Evolutionary conservation across 2,113 vertebrate genomes (phyloP), one percentile per base, ranked within the genome.

Genomic region (Nesogale talazaci): DNA sequence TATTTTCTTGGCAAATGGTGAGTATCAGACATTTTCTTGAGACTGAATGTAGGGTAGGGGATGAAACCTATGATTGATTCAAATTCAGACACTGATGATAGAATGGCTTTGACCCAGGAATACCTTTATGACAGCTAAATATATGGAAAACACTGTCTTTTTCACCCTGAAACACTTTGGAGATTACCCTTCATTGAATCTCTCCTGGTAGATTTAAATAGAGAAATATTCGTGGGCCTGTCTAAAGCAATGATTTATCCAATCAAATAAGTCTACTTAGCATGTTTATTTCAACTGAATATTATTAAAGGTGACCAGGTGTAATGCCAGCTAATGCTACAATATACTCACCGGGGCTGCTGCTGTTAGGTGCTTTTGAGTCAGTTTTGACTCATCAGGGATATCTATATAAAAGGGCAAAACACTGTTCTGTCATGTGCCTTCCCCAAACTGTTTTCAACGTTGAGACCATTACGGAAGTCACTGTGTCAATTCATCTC

Each of bases 1-100:
- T 90, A 67, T 88, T 95, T 90, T 65, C 65, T 95, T 86, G 61
- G 74, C 94, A 94, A 90, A 89, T 63, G 20, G 70, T 95, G n/a
- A 34, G 72, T 77, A 77, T 29, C 6, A 90, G 63, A 14, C 7
- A 42, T 76, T 75, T 38, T 72, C 25, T 69, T 88, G 38, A 76
- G 38, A 82, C 36, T 85, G 25, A 40, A 76, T 69, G 36, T n/a
- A n/a, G 59, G 59, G 42, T 11, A 81, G 56, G 6, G n/a, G 69
- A 88, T 79, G 65, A 76, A 56, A 83, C 40, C 56, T 36, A 83
- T 40, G 69, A 8, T 88, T 88, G 82, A 91, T 89, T 94, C 34
- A 94, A 93, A n/a, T 83, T 93, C 42, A 67, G 52, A 81, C 31
- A 75, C 15, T 82, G 69, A 14, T 46, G 69, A 31, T 27, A 23